These are phyloP conservation scores for Drosophila peninsularis DNA, from an alignment of 2,888 invertebrate species.

Conservation along the genomic window DNA sequence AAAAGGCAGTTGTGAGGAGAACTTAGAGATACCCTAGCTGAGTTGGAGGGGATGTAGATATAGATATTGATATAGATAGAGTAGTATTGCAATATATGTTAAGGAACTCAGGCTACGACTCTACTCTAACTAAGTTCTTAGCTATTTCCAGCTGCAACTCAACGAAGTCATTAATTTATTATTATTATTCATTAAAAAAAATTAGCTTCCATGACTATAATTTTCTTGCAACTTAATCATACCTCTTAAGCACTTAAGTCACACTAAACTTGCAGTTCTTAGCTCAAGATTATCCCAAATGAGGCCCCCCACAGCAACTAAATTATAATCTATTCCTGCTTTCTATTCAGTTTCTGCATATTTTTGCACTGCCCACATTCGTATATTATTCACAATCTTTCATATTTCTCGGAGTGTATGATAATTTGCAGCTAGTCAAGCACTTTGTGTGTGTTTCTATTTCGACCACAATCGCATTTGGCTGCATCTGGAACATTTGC, in stretches of 20 bases:
- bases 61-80: too few relatives aligned
- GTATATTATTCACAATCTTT: slow-evolving; percentile 3
- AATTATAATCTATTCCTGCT: background rate
- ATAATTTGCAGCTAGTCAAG: slow-evolving; percentile 30
- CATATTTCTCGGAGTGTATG: slow-evolving; percentile 12
- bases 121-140: background rate
- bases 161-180: background rate
- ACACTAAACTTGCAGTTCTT: background rate
- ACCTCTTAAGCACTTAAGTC: background rate
- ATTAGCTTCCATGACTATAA: background rate
- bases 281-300: background rate
- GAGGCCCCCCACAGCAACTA: background rate
- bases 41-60: background rate
- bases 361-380: background rate
- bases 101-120: too few relatives aligned
- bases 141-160: background rate
- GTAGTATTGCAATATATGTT: too few relatives aligned
- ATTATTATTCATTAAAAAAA: too few relatives aligned
- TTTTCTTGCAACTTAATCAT: background rate
- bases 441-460: background rate
- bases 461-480: slow-evolving; percentile 18
- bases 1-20: background rate
- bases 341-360: background rate
- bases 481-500: slow-evolving; percentile 27
- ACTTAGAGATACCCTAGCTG: background rate